Conservation (phyloP, 2,888 invertebrate genomes). For the Didymodactylos carnosus region DNA sequence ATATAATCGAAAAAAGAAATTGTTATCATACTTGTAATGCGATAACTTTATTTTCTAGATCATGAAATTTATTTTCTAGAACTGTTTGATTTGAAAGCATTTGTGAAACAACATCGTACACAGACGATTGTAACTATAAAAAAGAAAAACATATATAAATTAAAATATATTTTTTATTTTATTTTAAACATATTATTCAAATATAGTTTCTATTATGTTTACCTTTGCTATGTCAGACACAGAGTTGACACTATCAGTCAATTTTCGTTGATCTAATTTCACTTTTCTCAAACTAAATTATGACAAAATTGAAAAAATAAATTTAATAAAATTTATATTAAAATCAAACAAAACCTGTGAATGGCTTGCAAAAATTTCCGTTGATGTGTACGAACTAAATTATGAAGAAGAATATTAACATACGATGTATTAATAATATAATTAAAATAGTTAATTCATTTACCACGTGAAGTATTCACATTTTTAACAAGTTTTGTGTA, state of each 20-base stretch:
- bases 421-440: too few relatives aligned
- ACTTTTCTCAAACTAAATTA: constrained; percentile 71
- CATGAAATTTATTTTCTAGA: neutral
- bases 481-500: constrained; percentile 92
- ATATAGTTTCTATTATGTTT: constrained; percentile 27
- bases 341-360: constrained; percentile 57
- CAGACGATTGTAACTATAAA: neutral
- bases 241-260: constrained; percentile 96
- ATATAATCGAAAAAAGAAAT: too few relatives aligned
- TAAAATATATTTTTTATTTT: too few relatives aligned
- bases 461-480: constrained; percentile 77
- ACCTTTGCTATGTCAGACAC: constrained; percentile 99
- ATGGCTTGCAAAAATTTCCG: constrained; percentile 96
- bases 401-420: too few relatives aligned
- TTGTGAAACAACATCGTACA: neutral
- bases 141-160: neutral
- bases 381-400: constrained; percentile 91
- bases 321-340: neutral
- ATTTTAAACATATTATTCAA: too few relatives aligned
- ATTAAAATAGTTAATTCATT: too few relatives aligned
- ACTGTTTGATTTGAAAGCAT: neutral
- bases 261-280: constrained; percentile 96
- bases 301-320: neutral
- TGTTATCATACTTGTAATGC: neutral
- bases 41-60: neutral